Base-by-base conservation (phyloP, 1,140 invertebrate species). In the Homarus americanus region DNA sequence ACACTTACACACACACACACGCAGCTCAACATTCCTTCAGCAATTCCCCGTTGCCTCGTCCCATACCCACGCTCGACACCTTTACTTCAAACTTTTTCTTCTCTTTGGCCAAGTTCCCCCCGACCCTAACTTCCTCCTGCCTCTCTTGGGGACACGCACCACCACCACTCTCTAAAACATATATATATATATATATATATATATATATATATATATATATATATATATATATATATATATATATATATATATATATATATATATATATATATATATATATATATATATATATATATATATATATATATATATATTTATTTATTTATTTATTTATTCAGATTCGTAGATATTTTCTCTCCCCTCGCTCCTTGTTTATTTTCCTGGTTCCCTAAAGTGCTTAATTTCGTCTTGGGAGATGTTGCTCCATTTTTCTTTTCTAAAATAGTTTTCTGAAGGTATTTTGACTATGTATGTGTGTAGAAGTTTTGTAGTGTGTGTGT, bases 221-320 rank as follows among this genome's bases (percentile, higher is more conserved):
- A 75, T 75, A 75, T 75, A 75, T 75, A 75, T 75, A 75, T 75
- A 75, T 75, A 75, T 40, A 75, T 40, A 75, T 75, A 75, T 75
- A 75, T 40, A 75, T 75, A 40, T 75, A 34, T 75, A 40, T 75
- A 75, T 36, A 34, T 75, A 75, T 75, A 75, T 75, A 34, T 40
- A 75, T 36, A 75, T 75, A 75, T 75, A 34, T 75, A 75, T 34
- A 75, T 40, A 40, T 75, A 75, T 75, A 75, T 75, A 75, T 34
- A 36, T 36, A 40, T 75, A 75, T 75, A 75, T 75, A 36, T 75
- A 75, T 75, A 75, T 75, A 75, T 75, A 75, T 75, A 75, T 75
- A 75, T 75, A 75, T 75, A 75, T 75, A 75, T 75, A 75, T 75
- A 75, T 75, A 75, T 75, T 32, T 75, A 75, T 75, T 32, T 75